Conservation (phyloP, 2,113 vertebrate genomes). For the Larimichthys polyactis region DNA sequence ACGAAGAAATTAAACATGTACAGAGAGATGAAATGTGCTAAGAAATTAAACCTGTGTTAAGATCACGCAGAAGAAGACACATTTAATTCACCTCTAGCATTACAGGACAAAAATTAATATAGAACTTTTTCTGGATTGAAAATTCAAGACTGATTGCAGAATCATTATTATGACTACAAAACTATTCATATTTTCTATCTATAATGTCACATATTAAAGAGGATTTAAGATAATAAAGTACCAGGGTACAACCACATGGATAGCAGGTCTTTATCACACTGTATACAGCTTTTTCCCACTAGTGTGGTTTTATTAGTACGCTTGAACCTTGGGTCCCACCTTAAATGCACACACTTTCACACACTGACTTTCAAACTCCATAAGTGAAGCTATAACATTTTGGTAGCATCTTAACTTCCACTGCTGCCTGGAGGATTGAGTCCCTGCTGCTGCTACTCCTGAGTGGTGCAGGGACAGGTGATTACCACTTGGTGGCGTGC, state of each 20-base stretch:
- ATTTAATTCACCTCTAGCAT: not conserved
- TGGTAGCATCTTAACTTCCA: not conserved
- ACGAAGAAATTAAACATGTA: no score
- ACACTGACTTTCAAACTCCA: not conserved
- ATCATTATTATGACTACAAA: not conserved
- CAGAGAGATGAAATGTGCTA: no score
- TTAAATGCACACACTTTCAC: not conserved
- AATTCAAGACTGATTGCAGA: not conserved
- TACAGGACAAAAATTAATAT: not conserved
- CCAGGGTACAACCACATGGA: not conserved
- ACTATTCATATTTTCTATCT: not conserved
- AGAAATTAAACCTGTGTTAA: no score
- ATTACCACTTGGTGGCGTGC: constrained; percentile 76
- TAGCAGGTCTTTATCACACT: not conserved
- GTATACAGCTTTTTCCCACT: not conserved
- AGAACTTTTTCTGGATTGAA: not conserved
- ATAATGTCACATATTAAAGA: not conserved
- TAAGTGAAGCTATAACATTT: constrained; percentile 2
- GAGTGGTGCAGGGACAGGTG: constrained; percentile 50
- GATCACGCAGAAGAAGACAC: no score
- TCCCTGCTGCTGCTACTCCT: not conserved
- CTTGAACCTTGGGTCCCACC: not conserved
- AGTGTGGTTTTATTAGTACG: not conserved
- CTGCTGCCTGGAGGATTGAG: constrained; percentile 2
- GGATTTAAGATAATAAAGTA: not conserved